Conservation (phyloP, 2,113 vertebrate species). For the Cyprinodon variegatus region DNA sequence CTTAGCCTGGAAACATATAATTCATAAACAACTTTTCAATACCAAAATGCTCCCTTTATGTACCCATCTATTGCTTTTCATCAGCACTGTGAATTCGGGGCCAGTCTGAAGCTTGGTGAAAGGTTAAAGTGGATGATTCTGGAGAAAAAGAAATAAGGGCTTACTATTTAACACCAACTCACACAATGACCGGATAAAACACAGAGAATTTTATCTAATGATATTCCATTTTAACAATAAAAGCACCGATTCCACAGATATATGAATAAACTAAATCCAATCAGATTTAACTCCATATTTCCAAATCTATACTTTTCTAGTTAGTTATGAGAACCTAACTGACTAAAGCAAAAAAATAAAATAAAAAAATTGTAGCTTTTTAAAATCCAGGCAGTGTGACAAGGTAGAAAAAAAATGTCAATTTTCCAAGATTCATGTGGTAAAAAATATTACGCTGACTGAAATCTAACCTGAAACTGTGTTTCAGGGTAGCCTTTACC, state of each 20-base stretch:
- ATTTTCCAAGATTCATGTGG: conserved; percentile 4
- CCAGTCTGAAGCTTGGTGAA: neutral
- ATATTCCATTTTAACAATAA: conserved; percentile 23
- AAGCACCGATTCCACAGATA: neutral
- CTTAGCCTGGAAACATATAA: neutral
- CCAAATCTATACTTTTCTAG: neutral
- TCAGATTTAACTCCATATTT: neutral
- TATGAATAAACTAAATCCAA: neutral
- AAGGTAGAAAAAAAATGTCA: conserved; percentile 5
- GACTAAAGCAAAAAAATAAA: conserved; percentile 10
- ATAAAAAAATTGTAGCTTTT: conserved; percentile 16
- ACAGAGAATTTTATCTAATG: neutral
- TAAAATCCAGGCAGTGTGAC: neutral
- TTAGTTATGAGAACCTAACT: conserved; percentile 14
- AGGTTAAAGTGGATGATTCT: neutral
- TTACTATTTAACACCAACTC: neutral
- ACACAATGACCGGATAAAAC: neutral
- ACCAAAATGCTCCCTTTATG: neutral
- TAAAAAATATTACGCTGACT: conserved; percentile 12
- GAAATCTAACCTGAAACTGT: neutral
- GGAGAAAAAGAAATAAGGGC: neutral
- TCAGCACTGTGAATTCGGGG: neutral
- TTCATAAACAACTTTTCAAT: neutral
- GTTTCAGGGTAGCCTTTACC: conserved; percentile 7
- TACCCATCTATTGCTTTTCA: neutral